Evolutionary conservation across 2,888 invertebrate genomes (phyloP).

Genomic region (Mystacides longicornis): DNA sequence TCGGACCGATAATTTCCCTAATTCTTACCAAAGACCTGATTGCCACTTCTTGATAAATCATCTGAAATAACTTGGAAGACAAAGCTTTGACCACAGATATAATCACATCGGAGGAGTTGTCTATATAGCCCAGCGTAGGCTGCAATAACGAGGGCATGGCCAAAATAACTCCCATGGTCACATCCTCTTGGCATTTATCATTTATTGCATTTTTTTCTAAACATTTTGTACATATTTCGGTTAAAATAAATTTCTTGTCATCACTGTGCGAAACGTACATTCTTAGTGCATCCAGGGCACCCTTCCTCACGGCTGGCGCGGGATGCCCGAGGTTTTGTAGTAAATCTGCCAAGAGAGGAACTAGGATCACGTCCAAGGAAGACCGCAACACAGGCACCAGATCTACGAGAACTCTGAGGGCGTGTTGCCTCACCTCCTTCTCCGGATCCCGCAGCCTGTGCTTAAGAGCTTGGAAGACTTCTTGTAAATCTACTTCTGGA

Average conservation of each 20-base stretch:
- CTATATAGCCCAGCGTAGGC: conserved; percentile 44
- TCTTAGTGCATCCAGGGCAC: conserved; percentile 67
- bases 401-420: conserved; percentile 70
- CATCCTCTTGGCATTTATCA: conserved; percentile 47
- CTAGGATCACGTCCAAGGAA: conserved; percentile 61
- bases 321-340: conserved; percentile 73
- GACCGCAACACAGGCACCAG: conserved; percentile 66
- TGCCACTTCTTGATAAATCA: conserved; percentile 55
- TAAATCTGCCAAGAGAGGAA: conserved; percentile 55
- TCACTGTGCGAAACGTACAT: conserved; percentile 64
- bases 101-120: conserved; percentile 43
- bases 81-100: conserved; percentile 48
- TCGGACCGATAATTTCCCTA: conserved; percentile 57
- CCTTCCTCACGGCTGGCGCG: conserved; percentile 74
- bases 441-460: conserved; percentile 71
- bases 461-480: conserved; percentile 63
- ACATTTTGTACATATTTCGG: conserved; percentile 58
- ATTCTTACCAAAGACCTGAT: conserved; percentile 63
- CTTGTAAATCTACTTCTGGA: conserved; percentile 54
- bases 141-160: conserved; percentile 57
- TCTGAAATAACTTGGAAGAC: conserved; percentile 48
- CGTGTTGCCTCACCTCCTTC: conserved; percentile 78
- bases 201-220: conserved; percentile 53
- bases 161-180: conserved; percentile 58
- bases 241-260: conserved; percentile 59